Percentiles rank a stretch among this genome's conserved stretches.
Evolutionary conservation across 2,113 vertebrate species (phyloP).

Genomic region (Microcebus jonahi): DNA sequence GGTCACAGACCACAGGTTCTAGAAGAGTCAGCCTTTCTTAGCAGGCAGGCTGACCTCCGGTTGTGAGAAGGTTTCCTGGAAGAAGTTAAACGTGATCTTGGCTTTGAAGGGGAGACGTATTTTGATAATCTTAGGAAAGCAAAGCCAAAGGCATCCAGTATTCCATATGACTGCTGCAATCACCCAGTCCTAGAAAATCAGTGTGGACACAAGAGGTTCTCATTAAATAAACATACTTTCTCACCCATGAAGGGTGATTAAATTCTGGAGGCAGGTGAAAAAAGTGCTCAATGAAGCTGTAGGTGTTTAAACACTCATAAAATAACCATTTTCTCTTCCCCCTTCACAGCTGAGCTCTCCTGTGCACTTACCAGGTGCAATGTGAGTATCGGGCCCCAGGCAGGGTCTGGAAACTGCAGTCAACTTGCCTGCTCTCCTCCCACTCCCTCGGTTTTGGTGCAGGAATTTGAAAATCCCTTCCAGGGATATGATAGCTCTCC

Average conservation of each 20-base stretch:
- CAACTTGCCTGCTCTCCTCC: background rate
- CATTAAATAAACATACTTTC: conserved; percentile 72
- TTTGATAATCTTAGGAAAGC: background rate
- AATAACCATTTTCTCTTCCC: conserved; percentile 65
- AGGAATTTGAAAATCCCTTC: background rate
- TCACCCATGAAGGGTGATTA: conserved; percentile 77
- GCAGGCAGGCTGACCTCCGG: too few species aligned
- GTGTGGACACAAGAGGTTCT: conserved; percentile 30
- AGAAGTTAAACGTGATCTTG: background rate
- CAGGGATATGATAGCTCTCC: background rate
- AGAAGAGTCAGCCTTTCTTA: background rate
- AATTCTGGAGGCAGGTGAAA: conserved; percentile 67
- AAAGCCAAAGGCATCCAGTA: background rate
- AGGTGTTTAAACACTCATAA: conserved; percentile 75
- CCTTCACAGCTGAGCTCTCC: conserved; percentile 73
- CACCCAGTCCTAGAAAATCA: background rate
- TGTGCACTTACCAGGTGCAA: background rate
- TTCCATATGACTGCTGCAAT: background rate
- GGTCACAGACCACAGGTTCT: fast-evolving
- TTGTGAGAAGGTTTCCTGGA: background rate
- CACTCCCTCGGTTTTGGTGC: background rate
- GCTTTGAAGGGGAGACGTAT: too few species aligned
- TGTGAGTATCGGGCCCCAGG: conserved; percentile 53
- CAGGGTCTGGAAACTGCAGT: background rate
- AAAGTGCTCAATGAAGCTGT: conserved; percentile 68